Base-by-base conservation (phyloP, 2,797 vertebrate species). In the Ateles fusciceps region DNA sequence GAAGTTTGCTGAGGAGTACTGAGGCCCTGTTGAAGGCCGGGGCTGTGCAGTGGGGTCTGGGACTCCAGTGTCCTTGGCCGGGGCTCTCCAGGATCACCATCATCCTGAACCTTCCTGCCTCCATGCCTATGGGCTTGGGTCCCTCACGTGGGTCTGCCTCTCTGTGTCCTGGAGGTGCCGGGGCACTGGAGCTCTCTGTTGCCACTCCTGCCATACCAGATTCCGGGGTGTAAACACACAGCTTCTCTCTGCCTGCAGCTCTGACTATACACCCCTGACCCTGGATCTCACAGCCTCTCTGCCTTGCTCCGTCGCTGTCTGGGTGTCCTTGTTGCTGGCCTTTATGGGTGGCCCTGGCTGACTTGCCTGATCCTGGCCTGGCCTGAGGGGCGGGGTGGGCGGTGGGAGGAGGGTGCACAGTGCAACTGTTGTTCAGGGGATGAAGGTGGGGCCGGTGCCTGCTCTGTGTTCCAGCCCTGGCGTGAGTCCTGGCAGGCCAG, bases 271-370 rank as follows among this genome's bases (percentile, higher is more conserved):
- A 21, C 19, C 61, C 28, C 84, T 71, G 42, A 28, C 42, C 83
- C 50, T 12, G 46, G 19, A 78, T 48, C 71, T 61, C 75, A 48
- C 30, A 68, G 92, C 52, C 42, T 71, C 50, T 93, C 30, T 93
- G 64, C 87, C 46, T 76, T 57, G 46, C 59, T 61, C 72, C 83
- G 39, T 94, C 0, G 0, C 83, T 80, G 80, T 83, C 91, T 57
- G 61, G 50, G 44, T 84, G 85, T 97, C 81, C 71, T 89, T 75
- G 79, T 91, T 96, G 96, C 96, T 2, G 4, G 75, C 28, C 89
- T 97, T 78, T 92, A n/a, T 84, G 96, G 90, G 97, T 96, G 95
- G 95, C 96, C 81, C 86, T 30, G 42, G 44, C 91, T 93, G 90
- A 95, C 86, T 76, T 68, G 39, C 48, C 91, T 88, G 87, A 95